phyloP scores from a whole-genome alignment of 2,797 vertebrate genomes.

The Myotis findleyi region DNA sequence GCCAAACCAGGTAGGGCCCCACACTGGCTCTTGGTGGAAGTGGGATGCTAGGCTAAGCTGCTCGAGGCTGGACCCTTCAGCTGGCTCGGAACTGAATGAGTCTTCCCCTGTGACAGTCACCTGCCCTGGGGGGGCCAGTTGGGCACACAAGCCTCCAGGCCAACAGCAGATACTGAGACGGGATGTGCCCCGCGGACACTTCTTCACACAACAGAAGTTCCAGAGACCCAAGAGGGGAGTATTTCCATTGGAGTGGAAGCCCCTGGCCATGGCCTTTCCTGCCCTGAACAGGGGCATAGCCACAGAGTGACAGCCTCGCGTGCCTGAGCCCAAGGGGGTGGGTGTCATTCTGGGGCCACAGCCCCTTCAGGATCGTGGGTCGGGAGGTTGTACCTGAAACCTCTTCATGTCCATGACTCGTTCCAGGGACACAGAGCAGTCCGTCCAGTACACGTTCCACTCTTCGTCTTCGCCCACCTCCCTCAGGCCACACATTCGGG shows the following conservation, averaged over 20 bases:
- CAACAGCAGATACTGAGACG: neutral
- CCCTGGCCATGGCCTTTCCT: neutral
- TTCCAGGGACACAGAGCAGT: conserved; percentile 87
- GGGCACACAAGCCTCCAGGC: neutral
- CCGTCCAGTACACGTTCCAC: conserved; percentile 89
- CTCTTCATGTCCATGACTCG: conserved; percentile 89
- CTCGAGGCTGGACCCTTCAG: neutral
- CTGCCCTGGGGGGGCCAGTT: too few relatives aligned
- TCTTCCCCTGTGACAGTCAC: neutral
- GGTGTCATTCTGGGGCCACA: neutral
- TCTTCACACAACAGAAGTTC: neutral
- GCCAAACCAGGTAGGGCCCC: neutral
- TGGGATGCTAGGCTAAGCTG: neutral
- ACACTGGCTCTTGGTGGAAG: neutral
- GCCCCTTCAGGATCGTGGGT: neutral
- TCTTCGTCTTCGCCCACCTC: conserved; percentile 87
- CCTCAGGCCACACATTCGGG: conserved; percentile 84
- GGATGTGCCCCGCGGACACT: neutral
- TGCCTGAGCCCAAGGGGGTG: too few relatives aligned
- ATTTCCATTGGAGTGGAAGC: neutral
- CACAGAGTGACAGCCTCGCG: neutral
- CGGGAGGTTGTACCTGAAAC: conserved; percentile 86
- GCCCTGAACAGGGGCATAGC: neutral
- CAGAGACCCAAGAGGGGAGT: neutral
- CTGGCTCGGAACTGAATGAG: neutral